Evolutionary conservation across 2,888 invertebrate genomes (phyloP).

Genomic region (Eupithecia pulchellata): DNA sequence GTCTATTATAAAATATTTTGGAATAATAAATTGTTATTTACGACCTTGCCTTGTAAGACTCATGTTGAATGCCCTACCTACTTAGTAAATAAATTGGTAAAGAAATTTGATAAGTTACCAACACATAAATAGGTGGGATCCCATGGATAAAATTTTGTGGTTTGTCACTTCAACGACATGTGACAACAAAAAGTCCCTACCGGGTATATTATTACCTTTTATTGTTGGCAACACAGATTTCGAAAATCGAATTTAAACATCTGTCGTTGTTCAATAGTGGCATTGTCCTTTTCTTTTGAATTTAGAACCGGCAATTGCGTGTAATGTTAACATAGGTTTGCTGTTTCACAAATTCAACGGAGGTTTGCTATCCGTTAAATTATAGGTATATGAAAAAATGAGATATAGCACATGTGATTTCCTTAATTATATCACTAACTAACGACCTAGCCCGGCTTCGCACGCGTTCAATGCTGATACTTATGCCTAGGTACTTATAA

Average conservation of each 20-base stretch:
- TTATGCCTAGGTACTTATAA: too few relatives aligned
- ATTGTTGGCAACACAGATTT: slow-evolving; percentile 72
- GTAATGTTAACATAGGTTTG: slow-evolving; percentile 38
- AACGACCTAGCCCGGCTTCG: too few relatives aligned
- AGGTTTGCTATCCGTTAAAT: neutral
- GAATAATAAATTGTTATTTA: too few relatives aligned
- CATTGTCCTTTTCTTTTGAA: slow-evolving; percentile 41
- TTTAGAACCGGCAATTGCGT: slow-evolving; percentile 36
- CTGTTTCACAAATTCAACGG: neutral
- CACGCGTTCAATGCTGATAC: too few relatives aligned
- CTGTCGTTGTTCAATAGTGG: slow-evolving; percentile 78
- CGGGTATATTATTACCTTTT: slow-evolving; percentile 64
- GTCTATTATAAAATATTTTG: too few relatives aligned
- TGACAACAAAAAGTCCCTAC: slow-evolving; percentile 50
- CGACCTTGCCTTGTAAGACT: too few relatives aligned
- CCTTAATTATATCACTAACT: too few relatives aligned
- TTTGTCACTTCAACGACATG: slow-evolving; percentile 56
- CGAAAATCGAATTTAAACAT: slow-evolving; percentile 70
- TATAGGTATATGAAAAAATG: too few relatives aligned
- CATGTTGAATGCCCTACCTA: too few relatives aligned
- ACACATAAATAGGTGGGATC: slow-evolving; percentile 3
- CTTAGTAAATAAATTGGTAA: neutral
- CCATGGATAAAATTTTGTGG: slow-evolving; percentile 45
- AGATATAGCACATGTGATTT: too few relatives aligned
- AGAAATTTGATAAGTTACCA: slow-evolving; percentile 1